Evolutionary conservation across 2,797 vertebrate genomes (phyloP).

Genomic region (Peromyscus melanophrys): DNA sequence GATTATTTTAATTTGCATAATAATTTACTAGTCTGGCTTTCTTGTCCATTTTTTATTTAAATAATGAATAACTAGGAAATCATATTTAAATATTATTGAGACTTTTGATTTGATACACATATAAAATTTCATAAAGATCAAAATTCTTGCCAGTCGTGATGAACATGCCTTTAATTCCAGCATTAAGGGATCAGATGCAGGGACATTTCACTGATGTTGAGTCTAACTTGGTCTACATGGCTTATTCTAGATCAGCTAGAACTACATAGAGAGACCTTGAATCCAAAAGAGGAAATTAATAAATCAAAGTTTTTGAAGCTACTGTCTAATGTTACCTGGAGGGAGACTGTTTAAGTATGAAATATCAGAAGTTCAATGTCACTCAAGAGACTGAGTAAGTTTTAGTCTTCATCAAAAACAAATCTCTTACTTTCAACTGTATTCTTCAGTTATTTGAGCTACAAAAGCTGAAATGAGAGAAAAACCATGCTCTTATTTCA

Average conservation of each 20-base stretch:
- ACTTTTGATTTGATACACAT: not conserved
- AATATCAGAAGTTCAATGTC: constrained; percentile 13
- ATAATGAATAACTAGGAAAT: not conserved
- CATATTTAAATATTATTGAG: not conserved
- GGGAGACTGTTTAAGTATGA: not conserved
- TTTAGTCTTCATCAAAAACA: not conserved
- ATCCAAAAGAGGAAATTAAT: not conserved
- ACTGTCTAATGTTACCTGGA: not conserved
- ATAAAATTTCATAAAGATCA: not conserved
- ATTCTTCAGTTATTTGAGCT: constrained; percentile 53
- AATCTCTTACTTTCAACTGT: constrained; percentile 4
- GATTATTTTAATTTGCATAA: no score
- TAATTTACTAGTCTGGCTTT: no score
- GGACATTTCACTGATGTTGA: not conserved
- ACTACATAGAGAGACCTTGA: not conserved
- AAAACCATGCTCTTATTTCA: not conserved
- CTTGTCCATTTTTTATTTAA: not conserved
- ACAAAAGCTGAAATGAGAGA: not conserved
- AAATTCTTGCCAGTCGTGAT: not conserved
- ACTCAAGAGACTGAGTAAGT: not conserved
- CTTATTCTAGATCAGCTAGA: not conserved
- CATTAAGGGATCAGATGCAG: not conserved
- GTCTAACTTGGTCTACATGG: not conserved
- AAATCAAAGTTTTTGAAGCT: not conserved
- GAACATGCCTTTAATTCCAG: not conserved